These are phyloP conservation scores for Leucoraja erinaceus DNA, from an alignment of 2,113 vertebrate species.

Conservation along the genomic window DNA sequence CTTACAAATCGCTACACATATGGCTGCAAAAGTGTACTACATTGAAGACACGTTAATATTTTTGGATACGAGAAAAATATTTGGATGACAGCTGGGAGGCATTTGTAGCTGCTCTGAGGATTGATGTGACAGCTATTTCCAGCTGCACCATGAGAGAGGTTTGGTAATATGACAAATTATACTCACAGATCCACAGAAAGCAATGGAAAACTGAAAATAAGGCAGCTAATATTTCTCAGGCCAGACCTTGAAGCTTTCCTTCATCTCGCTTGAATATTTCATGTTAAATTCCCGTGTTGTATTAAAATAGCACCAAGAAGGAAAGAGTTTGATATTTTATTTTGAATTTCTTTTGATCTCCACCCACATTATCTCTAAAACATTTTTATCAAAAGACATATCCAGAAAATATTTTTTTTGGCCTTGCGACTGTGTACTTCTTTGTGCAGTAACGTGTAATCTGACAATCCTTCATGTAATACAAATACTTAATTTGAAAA, in stretches of 20 bases:
- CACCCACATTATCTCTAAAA: background rate
- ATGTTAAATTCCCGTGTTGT: background rate
- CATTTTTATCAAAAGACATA: background rate
- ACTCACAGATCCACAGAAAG: background rate
- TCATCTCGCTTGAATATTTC: background rate
- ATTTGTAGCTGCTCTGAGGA: background rate
- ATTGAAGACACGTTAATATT: background rate
- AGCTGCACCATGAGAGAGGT: background rate
- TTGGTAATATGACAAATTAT: background rate
- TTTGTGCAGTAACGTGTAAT: background rate
- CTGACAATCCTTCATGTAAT: background rate
- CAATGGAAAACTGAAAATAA: background rate
- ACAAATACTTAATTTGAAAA: background rate
- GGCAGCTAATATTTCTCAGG: background rate
- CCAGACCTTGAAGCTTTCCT: background rate
- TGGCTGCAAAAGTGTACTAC: background rate
- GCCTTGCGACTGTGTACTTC: background rate
- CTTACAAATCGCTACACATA: background rate
- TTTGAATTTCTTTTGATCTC: background rate
- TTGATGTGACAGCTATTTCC: background rate
- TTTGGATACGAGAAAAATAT: background rate
- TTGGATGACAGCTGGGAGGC: background rate
- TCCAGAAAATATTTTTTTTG: background rate
- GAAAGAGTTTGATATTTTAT: background rate
- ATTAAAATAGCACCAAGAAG: background rate